Evolutionary conservation across 2,113 vertebrate genomes (phyloP).

Genomic region (Hemichromis elongatus): DNA sequence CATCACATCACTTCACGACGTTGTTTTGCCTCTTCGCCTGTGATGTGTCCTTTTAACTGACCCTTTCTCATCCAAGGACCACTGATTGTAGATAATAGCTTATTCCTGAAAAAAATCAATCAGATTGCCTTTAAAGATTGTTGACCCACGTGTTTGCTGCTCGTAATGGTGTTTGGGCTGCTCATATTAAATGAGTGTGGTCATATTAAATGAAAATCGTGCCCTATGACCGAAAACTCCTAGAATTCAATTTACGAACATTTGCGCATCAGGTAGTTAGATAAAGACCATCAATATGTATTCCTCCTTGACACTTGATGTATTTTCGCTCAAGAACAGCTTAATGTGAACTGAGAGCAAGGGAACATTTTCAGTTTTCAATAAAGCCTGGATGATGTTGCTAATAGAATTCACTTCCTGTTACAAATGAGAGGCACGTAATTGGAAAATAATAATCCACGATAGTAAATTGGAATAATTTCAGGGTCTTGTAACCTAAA

Average conservation of each 20-base stretch:
- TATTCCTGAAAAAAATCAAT: conserved; percentile 54
- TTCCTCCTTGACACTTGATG: background rate
- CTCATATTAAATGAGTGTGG: background rate
- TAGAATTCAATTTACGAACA: conserved; percentile 22
- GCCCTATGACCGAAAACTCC: conserved; percentile 5
- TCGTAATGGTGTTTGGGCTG: conserved; percentile 26
- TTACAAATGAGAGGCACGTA: background rate
- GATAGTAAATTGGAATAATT: conserved; percentile 15
- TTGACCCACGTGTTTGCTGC: background rate
- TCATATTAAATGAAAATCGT: conserved; percentile 21
- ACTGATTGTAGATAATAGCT: conserved; percentile 58
- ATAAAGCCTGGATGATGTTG: background rate
- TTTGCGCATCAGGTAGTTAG: background rate
- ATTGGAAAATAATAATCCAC: conserved; percentile 28
- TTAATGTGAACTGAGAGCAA: background rate
- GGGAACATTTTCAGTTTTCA: background rate
- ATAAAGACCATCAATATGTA: conserved; percentile 16
- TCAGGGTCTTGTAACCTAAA: conserved; percentile 20
- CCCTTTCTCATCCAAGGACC: conserved; percentile 27
- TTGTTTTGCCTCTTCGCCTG: background rate
- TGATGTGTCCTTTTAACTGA: conserved; percentile 7
- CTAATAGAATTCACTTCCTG: conserved; percentile 2
- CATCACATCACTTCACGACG: background rate
- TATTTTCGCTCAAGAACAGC: conserved; percentile 5
- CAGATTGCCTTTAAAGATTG: conserved; percentile 54